Conservation (phyloP, 53 echinoderm and acorn worm species). For the Apostichopus leukothele region DNA sequence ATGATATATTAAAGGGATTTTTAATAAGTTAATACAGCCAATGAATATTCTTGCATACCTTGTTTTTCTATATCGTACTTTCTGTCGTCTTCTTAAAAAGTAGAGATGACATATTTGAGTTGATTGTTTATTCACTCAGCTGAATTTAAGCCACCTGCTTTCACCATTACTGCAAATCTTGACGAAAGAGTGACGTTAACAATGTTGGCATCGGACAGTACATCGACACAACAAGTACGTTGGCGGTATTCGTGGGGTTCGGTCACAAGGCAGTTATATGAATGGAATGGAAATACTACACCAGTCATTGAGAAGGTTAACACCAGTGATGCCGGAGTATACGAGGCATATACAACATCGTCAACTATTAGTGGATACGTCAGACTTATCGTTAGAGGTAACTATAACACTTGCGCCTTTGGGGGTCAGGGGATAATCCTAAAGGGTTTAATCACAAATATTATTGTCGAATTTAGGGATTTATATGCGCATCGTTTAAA, state of each 20-base stretch:
- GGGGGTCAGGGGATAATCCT: too few species aligned
- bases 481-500: too few species aligned
- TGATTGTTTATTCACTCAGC: background rate
- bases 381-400: constrained; percentile 18
- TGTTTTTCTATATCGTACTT: too few species aligned
- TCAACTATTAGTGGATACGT: background rate
- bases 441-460: too few species aligned
- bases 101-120: too few species aligned
- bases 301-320: background rate
- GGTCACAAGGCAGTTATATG: too few species aligned
- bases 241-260: background rate
- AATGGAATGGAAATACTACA: background rate
- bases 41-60: too few species aligned
- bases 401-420: background rate
- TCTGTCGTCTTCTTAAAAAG: too few species aligned
- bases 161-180: constrained; percentile 26
- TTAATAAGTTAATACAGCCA: too few species aligned
- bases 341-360: constrained; percentile 1
- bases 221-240: too few species aligned
- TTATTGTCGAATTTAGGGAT: too few species aligned
- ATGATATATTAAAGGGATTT: too few species aligned
- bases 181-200: background rate
- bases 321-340: background rate
- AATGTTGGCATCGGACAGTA: background rate
- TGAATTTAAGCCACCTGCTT: constrained; percentile 1